Percentiles rank a stretch among this genome's conserved stretches.
phyloP scores from a whole-genome alignment of 1,140 invertebrate species.

The Sinonovacula constricta region DNA sequence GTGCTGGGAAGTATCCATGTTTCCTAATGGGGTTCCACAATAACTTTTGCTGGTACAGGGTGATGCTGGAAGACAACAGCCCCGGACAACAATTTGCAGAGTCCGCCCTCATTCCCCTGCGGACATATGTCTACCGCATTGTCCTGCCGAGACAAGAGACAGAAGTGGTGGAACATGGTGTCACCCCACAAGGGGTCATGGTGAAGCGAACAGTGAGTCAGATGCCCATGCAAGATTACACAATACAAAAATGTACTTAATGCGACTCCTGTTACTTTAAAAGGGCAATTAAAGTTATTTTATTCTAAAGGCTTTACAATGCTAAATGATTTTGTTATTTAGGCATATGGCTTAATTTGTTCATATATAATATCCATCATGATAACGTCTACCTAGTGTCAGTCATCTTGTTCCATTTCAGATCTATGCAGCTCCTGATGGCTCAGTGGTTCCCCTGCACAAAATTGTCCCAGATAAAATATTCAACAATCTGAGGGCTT shows the following conservation, averaged over 20 bases:
- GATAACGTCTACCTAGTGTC: too few relatives aligned
- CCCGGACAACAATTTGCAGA: slow-evolving; percentile 65
- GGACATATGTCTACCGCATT: slow-evolving; percentile 72
- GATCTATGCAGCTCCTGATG: slow-evolving; percentile 62
- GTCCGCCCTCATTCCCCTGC: slow-evolving; percentile 58
- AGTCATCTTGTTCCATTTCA: too few relatives aligned
- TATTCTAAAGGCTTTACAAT: too few relatives aligned
- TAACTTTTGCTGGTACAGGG: slow-evolving; percentile 74
- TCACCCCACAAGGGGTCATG: slow-evolving; percentile 46
- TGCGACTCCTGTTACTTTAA: too few relatives aligned
- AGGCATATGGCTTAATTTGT: too few relatives aligned
- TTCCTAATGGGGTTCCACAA: slow-evolving; percentile 69
- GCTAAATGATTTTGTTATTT: too few relatives aligned
- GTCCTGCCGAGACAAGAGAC: slow-evolving; percentile 67
- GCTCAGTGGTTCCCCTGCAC: slow-evolving; percentile 58
- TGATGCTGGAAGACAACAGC: slow-evolving; percentile 68
- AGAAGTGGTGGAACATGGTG: slow-evolving; percentile 70
- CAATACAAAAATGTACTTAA: too few relatives aligned
- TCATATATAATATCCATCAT: too few relatives aligned
- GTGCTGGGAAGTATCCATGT: slow-evolving; percentile 50
- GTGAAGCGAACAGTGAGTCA: too few relatives aligned
- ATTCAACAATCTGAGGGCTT: slow-evolving; percentile 68
- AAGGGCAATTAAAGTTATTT: too few relatives aligned
- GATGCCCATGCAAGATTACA: too few relatives aligned
- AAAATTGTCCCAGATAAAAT: slow-evolving; percentile 65